Evolutionary conservation across 2,113 vertebrate genomes (phyloP).

Genomic region (Morone chrysops): DNA sequence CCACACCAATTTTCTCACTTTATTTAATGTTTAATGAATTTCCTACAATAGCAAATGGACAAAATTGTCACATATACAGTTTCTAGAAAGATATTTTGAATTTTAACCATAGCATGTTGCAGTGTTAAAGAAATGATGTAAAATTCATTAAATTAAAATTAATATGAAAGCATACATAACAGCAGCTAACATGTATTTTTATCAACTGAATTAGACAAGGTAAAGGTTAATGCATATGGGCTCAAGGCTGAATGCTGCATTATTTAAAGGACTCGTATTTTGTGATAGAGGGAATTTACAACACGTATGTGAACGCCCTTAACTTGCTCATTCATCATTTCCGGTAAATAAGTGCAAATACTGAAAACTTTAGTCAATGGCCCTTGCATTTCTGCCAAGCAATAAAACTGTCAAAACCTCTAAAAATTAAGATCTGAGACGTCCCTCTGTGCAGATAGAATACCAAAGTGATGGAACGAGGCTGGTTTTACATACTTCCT

Average conservation of each 20-base stretch:
- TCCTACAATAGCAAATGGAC: background rate
- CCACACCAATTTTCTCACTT: too few species aligned
- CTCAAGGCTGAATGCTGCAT: background rate
- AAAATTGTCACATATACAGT: background rate
- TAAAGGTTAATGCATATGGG: conserved; percentile 16
- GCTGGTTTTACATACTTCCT: conserved; percentile 50
- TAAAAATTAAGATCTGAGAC: conserved; percentile 47
- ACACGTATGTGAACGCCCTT: background rate
- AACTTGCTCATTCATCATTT: conserved; percentile 20
- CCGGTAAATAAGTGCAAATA: conserved; percentile 32
- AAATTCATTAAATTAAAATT: background rate
- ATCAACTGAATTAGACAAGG: background rate
- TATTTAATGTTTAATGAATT: conserved; percentile 19
- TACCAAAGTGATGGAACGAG: conserved; percentile 50
- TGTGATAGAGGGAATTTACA: background rate
- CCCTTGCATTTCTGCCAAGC: conserved; percentile 15
- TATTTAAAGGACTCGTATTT: conserved; percentile 12
- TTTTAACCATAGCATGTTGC: background rate
- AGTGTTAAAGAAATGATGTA: background rate
- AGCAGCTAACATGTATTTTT: background rate
- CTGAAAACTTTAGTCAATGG: background rate
- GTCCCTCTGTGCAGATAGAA: conserved; percentile 47
- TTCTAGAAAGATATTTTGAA: too few species aligned
- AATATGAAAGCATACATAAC: background rate
- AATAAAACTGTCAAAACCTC: conserved; percentile 48